These are phyloP conservation scores for Mohoua ochrocephala DNA, from an alignment of 2,113 vertebrate genomes.

Conservation along the genomic window DNA sequence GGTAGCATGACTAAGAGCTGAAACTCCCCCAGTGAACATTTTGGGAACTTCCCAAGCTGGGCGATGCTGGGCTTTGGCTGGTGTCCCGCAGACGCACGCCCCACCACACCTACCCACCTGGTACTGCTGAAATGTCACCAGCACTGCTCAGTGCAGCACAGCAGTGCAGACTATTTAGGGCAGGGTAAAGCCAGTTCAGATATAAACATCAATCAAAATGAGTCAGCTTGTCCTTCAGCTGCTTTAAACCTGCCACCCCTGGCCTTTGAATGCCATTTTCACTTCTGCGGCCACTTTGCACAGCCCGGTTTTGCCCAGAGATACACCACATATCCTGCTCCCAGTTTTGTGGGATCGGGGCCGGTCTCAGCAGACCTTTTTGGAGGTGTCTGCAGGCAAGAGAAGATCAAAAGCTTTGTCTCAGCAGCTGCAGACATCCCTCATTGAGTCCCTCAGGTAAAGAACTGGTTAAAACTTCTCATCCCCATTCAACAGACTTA, in stretches of 20 bases:
- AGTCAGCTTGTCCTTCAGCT: not conserved
- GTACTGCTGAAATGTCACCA: not conserved
- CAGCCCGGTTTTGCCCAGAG: not conserved
- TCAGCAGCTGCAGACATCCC: not conserved
- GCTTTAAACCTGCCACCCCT: not conserved
- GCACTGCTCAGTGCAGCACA: not conserved
- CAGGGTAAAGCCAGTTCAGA: not conserved
- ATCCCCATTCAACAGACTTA: not conserved
- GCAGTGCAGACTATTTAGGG: not conserved
- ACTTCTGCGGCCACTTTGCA: not conserved
- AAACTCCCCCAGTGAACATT: not conserved
- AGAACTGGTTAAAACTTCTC: not conserved
- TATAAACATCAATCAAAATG: not conserved
- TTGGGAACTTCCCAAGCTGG: not conserved
- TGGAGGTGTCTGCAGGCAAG: not conserved
- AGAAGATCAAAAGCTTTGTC: not conserved
- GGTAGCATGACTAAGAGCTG: not conserved
- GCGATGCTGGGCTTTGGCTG: not conserved
- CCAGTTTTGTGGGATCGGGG: not conserved
- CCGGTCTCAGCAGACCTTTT: not conserved
- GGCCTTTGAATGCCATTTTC: not conserved
- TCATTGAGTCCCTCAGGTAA: not conserved
- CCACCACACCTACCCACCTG: not conserved
- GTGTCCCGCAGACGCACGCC: accelerated
- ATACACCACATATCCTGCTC: not conserved